Percentiles rank a stretch among this genome's conserved stretches.
phyloP scores from a whole-genome alignment of 2,888 invertebrate species.

The Galerucella calmariensis region DNA sequence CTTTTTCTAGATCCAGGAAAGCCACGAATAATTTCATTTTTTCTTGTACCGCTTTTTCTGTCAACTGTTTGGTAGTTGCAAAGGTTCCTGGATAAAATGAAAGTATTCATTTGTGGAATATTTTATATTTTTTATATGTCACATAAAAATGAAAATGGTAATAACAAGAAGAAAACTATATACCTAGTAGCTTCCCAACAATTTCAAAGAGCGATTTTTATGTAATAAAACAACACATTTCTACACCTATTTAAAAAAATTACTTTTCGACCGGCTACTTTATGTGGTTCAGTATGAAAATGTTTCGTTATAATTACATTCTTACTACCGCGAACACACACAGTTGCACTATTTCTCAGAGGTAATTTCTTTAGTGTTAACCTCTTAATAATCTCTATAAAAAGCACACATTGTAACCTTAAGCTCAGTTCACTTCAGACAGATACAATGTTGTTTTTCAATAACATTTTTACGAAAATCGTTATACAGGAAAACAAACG shows the following conservation, averaged over 20 bases:
- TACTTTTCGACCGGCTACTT: neutral
- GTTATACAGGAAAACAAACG: no score
- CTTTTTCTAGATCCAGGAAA: no score
- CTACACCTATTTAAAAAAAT: neutral
- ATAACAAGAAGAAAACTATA: no score
- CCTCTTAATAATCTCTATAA: constrained; percentile 2
- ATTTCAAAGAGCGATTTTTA: no score
- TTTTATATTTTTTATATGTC: no score
- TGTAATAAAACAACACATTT: neutral
- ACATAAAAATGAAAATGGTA: no score
- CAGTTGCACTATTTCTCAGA: constrained; percentile 7
- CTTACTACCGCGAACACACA: constrained; percentile 7
- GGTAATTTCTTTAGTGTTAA: constrained; percentile 11
- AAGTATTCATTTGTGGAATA: no score
- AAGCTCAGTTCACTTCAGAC: neutral
- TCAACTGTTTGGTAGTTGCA: no score
- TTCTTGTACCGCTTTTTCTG: no score
- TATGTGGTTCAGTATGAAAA: neutral
- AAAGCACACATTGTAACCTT: constrained; percentile 6
- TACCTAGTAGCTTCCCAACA: no score
- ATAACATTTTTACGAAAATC: neutral
- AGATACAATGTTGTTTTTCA: neutral
- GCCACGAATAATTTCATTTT: no score
- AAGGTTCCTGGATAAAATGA: no score
- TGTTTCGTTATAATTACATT: constrained; percentile 3